Evolutionary conservation across 2,113 vertebrate genomes (phyloP).

Genomic region (Harpagus bidentatus): DNA sequence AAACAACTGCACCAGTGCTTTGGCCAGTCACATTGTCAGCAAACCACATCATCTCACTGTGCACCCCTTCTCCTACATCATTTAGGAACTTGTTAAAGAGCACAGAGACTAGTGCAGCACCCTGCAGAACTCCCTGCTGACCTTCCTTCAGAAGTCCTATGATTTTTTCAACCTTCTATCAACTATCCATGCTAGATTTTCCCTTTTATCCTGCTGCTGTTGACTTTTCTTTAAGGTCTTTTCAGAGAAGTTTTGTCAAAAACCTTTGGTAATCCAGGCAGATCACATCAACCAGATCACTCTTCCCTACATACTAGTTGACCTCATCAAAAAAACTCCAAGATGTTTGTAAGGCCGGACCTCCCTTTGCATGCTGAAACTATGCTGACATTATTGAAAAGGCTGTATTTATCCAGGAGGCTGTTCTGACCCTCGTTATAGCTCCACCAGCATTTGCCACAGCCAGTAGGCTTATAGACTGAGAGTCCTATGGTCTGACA

Average conservation of each 20-base stretch:
- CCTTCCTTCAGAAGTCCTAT: background rate
- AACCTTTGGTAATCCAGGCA: background rate
- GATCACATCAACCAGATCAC: background rate
- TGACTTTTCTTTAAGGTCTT: background rate
- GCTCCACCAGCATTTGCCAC: background rate
- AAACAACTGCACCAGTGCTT: background rate
- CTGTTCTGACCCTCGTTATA: background rate
- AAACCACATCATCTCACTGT: background rate
- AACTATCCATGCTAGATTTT: background rate
- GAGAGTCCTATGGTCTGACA: background rate
- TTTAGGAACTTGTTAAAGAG: background rate
- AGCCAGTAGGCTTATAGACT: background rate
- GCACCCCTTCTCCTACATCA: background rate
- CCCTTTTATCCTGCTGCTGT: background rate
- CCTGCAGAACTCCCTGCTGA: background rate
- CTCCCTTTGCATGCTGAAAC: background rate
- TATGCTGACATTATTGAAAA: background rate
- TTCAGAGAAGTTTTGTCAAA: background rate
- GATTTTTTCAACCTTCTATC: background rate
- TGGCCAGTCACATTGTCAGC: background rate
- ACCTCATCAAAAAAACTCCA: background rate
- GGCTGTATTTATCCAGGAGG: background rate
- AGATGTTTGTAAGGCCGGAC: background rate
- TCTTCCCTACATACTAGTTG: background rate
- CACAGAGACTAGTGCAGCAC: background rate